Base-by-base conservation (phyloP, 2,888 invertebrate genomes). In the Cremastobaeus sp. region DNA sequence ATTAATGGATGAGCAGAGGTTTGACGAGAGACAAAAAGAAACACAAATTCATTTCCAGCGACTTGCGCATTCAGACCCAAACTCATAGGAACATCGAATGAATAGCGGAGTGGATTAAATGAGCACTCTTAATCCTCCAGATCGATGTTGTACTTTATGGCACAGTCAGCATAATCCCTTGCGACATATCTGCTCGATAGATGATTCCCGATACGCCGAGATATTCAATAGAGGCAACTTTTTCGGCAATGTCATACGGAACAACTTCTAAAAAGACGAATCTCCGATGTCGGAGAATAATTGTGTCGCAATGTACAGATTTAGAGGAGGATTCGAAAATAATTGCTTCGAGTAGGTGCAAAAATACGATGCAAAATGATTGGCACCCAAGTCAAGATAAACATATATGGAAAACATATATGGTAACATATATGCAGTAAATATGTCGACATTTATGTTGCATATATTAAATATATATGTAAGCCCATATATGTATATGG, bases 1-100 rank as follows among this genome's bases (percentile, higher is more conserved):
- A 20, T 50, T 75, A 75, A 75, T 71, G 66, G 55, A 71, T 55
- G 70, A 60, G 43, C 39, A 43, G 65, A 62, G 62, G 55, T 66
- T 50, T 32, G 54, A 64, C n/a, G n/a, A 28, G 34, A 65, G 60
- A 55, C 32, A 70, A 75, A 69, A 71, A 57, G 60, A 54, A 68
- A 43, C 35, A 52, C 54, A 70, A 62, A 62, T 48, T 60, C 62
- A 55, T 54, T 62, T 55, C 41, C 25, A n/a, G 17, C 30, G 54
- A 66, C 21, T 41, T 48, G 41, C 50, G 48, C 14, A 25, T 6
- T 43, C 18, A 66, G 47, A 32, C 21, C 32, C 12, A n/a, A n/a
- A n/a, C 28, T 68, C 68, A 20, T 52, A 52, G 21, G 14, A 50
- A n/a, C 37, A 20, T 32, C 28, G 43, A 50, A 68, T 68, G 52